Evolutionary conservation across 2,888 invertebrate species (phyloP).

Genomic region (Schrankia costaestrigalis): DNA sequence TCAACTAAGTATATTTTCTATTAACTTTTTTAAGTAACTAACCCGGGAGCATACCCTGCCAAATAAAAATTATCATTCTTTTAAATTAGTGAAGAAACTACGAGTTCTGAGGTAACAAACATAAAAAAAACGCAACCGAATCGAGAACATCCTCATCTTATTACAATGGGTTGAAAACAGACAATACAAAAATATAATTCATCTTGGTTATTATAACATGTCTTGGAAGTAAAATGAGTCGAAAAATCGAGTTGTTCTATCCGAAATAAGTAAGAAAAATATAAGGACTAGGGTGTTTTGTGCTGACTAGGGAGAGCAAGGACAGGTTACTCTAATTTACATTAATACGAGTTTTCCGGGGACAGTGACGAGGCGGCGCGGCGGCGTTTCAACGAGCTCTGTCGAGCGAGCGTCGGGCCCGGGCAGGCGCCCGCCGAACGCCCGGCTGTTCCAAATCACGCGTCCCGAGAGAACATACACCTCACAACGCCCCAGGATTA

Average conservation of each 20-base stretch:
- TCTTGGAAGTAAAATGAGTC: no score
- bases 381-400: conserved; percentile 25
- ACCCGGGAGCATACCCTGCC: no score
- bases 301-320: conserved; percentile 49
- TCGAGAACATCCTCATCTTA: no score
- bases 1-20: no score
- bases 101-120: no score
- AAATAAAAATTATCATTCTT: no score
- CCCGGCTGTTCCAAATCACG: conserved; percentile 54
- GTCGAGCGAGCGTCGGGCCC: conserved; percentile 22
- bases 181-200: no score
- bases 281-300: conserved; percentile 19
- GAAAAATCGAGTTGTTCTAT: conserved; percentile 12
- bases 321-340: conserved; percentile 57
- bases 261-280: conserved; percentile 18
- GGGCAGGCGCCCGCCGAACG: conserved; percentile 23
- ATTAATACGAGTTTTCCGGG: conserved; percentile 61
- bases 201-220: no score
- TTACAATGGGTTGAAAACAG: no score
- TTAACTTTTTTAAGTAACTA: no score
- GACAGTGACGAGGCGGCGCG: conserved; percentile 44
- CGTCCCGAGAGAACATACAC: conserved; percentile 58
- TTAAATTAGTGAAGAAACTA: no score
- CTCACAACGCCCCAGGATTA: conserved; percentile 65
- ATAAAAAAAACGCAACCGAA: no score